These are phyloP conservation scores for Eulithis prunata DNA, from an alignment of 2,888 invertebrate genomes.

Conservation along the genomic window DNA sequence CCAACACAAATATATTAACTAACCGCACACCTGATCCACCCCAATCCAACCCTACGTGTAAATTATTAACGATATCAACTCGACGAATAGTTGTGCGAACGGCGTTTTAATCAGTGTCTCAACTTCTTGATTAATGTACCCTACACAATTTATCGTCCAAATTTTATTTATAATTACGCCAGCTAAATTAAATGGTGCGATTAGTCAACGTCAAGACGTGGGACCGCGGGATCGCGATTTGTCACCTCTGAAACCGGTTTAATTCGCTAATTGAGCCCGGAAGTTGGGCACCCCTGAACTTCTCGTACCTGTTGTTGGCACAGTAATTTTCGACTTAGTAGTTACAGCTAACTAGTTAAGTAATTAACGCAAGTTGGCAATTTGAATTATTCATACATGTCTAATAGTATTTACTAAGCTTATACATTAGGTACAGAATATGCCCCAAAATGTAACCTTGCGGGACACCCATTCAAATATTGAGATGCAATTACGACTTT, in stretches of 20 bases:
- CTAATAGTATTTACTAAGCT: slow-evolving; percentile 26
- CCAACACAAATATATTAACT: slow-evolving; percentile 42
- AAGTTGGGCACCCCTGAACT: slow-evolving; percentile 71
- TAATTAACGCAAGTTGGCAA: slow-evolving; percentile 63
- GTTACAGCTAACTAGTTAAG: slow-evolving; percentile 57
- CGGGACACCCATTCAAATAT: slow-evolving; percentile 39
- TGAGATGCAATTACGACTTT: slow-evolving; percentile 26
- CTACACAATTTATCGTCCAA: slow-evolving; percentile 80
- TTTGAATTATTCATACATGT: slow-evolving; percentile 60
- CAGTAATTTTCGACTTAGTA: slow-evolving; percentile 67
- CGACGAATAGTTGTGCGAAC: slow-evolving; percentile 81
- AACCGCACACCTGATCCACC: slow-evolving; percentile 71
- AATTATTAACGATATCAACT: slow-evolving; percentile 83
- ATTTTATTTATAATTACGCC: slow-evolving; percentile 84
- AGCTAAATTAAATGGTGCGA: slow-evolving; percentile 80
- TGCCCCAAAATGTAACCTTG: slow-evolving; percentile 44
- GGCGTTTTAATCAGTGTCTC: slow-evolving; percentile 85
- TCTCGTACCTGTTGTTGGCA: slow-evolving; percentile 67
- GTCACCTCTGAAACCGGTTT: slow-evolving; percentile 78
- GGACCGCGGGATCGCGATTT: slow-evolving; percentile 79
- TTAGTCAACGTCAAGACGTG: slow-evolving; percentile 79
- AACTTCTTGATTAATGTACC: slow-evolving; percentile 85
- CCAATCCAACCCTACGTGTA: slow-evolving; percentile 66
- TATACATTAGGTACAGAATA: slow-evolving; percentile 26
- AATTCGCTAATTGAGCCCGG: slow-evolving; percentile 80